A percentile compares a stretch with the other conserved stretches of the same genome.
Conservation (phyloP, 2,797 vertebrate genomes). For the Gymnoscopelus braueri region DNA sequence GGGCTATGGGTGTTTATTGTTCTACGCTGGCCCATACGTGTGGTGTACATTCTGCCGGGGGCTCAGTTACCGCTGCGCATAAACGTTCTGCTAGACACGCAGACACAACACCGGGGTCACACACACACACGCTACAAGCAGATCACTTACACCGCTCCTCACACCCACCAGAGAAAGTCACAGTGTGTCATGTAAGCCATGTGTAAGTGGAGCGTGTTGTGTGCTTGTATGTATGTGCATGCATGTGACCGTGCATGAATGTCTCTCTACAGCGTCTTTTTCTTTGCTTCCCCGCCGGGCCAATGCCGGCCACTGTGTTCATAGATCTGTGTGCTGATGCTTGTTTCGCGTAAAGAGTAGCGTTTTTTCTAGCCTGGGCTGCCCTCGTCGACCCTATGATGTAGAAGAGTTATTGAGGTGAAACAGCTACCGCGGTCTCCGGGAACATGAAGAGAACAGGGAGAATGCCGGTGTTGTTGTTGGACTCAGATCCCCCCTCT, state of each 20-base stretch:
- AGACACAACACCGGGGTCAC: conserved; percentile 55
- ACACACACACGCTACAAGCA: conserved; percentile 38
- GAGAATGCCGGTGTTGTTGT: conserved; percentile 44
- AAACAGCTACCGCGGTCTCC: conserved; percentile 40
- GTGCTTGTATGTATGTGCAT: neutral
- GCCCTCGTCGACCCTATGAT: conserved; percentile 35
- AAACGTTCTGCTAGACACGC: conserved; percentile 53
- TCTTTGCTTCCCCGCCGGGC: no score
- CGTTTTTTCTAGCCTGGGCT: neutral
- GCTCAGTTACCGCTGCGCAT: conserved; percentile 59
- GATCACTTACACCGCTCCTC: conserved; percentile 50
- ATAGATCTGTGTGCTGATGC: conserved; percentile 18
- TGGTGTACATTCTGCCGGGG: conserved; percentile 41
- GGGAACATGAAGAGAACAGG: conserved; percentile 45
- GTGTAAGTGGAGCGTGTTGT: conserved; percentile 8
- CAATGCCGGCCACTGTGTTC: neutral
- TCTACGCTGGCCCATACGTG: conserved; percentile 56
- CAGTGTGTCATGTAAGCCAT: conserved; percentile 28
- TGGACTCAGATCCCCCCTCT: conserved; percentile 25
- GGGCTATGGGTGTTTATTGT: conserved; percentile 66
- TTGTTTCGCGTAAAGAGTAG: neutral
- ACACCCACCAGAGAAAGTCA: neutral
- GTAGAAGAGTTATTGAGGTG: conserved; percentile 23
- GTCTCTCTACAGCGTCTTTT: no score
- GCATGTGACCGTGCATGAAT: no score